Percentiles rank a stretch among this genome's conserved stretches.
These are phyloP conservation scores for Petrosia ficiformis DNA, from an alignment of 37 sponge, comb jelly and placozoan species.

Conservation along the genomic window DNA sequence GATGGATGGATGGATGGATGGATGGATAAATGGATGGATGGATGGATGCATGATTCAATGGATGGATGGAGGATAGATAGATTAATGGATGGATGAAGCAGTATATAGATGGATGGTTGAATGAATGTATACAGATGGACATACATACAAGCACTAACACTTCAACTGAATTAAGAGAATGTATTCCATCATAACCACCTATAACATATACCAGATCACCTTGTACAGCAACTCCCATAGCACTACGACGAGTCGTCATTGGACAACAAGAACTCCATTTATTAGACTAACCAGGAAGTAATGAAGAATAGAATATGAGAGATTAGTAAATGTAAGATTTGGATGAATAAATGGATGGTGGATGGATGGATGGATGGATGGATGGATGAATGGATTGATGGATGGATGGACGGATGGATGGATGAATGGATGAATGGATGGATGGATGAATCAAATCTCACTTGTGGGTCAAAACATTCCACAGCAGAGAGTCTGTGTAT, in stretches of 20 bases:
- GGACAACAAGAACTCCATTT: slow-evolving; percentile 41
- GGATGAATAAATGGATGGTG: neutral
- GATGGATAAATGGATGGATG: no score
- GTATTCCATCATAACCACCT: slow-evolving; percentile 55
- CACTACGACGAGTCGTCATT: slow-evolving; percentile 55
- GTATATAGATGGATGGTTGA: no score
- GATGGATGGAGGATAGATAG: no score
- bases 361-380: neutral
- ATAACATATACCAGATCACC: slow-evolving; percentile 28
- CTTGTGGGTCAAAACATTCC: slow-evolving; percentile 46
- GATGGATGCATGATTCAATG: no score
- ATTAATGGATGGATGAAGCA: no score
- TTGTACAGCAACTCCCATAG: slow-evolving; percentile 46
- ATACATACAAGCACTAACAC: slow-evolving; percentile 25
- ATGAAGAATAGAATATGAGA: no score
- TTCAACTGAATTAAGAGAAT: slow-evolving; percentile 41
- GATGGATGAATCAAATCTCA: neutral
- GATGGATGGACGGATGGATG: neutral
- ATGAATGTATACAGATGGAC: no score
- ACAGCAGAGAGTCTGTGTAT: slow-evolving; percentile 36
- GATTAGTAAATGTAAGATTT: no score
- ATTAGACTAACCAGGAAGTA: slow-evolving; percentile 9
- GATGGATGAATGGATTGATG: neutral
- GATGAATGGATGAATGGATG: neutral
- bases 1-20: no score